Base-by-base conservation (phyloP, 1,140 invertebrate species). In the Neodiprion fabricii region DNA sequence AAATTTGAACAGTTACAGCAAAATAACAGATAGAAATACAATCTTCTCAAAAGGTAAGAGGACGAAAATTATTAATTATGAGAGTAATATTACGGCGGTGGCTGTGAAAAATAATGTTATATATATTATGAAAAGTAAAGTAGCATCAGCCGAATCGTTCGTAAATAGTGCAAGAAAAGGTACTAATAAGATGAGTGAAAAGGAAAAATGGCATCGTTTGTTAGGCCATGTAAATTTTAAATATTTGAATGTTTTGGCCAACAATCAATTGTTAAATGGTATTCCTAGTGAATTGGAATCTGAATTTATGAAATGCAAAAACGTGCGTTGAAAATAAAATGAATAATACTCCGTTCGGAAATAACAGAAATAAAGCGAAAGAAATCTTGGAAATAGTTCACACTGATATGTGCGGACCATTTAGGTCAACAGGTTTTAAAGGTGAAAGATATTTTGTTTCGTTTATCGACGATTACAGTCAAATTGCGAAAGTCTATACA, bases 321-420 rank as follows among this genome's bases (percentile, higher is more conserved):
- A 75, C 65, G 14, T 75, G 53, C 49, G 21, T 72, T 40, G 68
- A 75, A 48, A 68, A 68, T 67, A 70, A 72, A 61, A 72, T 68
- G 66, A 40, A 68, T 67, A 72, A 72, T 12, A 10, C 72, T 10
- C 48, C 69, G 2, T 71, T 74, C 70, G 67, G n/a, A 7, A 71
- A 74, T 11, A 74, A 70, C 53, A 21, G 71, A 68, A 0, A 23
- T 3, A 75, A 48, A 75, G 66, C 74, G 1, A 72, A 75, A 68
- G 3, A 72, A 9, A 14, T 83, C 28, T 67, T 83, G 40, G 69
- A 82, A 40, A 48, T 82, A 1, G 74, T 85, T 5, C 82, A 86
- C 70, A 76, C 76, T 4, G 83, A 86, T 74, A 67, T 85, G 0
- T 85, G 80, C 78, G 84, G 85, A 21, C 84, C 85, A 0, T 81